phyloP scores from a whole-genome alignment of 2,888 invertebrate species.

The Diarsia rubi region DNA sequence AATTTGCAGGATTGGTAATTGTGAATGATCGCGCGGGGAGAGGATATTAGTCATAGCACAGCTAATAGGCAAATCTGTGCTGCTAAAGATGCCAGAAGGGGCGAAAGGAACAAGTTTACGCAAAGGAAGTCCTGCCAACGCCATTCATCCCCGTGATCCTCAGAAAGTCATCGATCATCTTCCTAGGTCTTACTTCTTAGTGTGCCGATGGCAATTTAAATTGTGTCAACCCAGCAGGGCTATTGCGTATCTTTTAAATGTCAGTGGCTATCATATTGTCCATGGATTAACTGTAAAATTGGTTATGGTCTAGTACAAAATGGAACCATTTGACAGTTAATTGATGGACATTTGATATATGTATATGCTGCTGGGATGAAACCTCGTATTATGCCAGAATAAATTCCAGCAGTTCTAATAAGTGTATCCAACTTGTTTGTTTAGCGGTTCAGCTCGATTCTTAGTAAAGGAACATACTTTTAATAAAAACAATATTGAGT shows the following conservation, averaged over 20 bases:
- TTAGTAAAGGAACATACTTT: background rate
- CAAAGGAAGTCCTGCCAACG: background rate
- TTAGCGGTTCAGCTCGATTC: background rate
- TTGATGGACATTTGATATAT: too few relatives aligned
- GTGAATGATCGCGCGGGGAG: slow-evolving; percentile 24
- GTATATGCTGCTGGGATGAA: too few relatives aligned
- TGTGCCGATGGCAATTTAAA: too few relatives aligned
- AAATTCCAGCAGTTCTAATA: background rate
- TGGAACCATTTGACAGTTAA: too few relatives aligned
- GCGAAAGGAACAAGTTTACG: background rate
- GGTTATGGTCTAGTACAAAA: too few relatives aligned
- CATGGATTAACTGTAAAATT: too few relatives aligned
- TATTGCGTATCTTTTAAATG: too few relatives aligned
- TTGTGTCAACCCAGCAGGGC: too few relatives aligned
- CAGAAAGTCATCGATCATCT: background rate
- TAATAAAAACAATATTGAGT: background rate
- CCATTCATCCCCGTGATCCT: background rate
- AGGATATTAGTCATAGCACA: slow-evolving; percentile 1
- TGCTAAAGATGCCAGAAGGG: background rate
- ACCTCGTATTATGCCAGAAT: background rate
- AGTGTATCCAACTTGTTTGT: background rate
- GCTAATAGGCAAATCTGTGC: background rate
- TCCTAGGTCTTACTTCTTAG: too few relatives aligned
- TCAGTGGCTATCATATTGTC: too few relatives aligned
- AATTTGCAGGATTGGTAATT: slow-evolving; percentile 34